phyloP scores from a whole-genome alignment of 1,140 invertebrate genomes.

The Caerostris extrusa region DNA sequence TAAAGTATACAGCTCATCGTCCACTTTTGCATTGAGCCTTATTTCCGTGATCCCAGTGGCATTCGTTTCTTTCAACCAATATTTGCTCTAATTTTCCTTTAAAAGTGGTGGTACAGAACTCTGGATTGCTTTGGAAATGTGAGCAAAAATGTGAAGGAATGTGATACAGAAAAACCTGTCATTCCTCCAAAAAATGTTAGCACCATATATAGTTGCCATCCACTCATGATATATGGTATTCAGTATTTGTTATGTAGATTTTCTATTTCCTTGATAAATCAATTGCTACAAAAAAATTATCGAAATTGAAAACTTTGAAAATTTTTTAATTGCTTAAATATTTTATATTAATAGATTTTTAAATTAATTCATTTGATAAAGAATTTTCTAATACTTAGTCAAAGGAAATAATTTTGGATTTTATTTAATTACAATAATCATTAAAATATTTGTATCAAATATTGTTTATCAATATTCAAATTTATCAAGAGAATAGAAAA shows the following conservation, averaged over 20 bases:
- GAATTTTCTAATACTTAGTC: not conserved
- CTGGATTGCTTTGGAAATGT: conserved; percentile 23
- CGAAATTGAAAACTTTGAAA: not conserved
- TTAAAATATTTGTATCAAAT: not conserved
- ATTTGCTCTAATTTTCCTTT: conserved; percentile 38
- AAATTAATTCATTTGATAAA: not conserved
- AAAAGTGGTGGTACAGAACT: not conserved
- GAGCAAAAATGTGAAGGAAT: conserved; percentile 73
- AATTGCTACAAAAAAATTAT: not conserved
- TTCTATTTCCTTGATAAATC: conserved; percentile 69
- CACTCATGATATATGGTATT: conserved; percentile 65
- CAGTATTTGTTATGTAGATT: conserved; percentile 68
- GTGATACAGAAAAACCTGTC: conserved; percentile 74
- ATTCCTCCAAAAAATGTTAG: conserved; percentile 69
- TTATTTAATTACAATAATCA: no score
- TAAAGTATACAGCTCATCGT: conserved; percentile 4
- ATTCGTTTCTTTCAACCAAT: conserved; percentile 18
- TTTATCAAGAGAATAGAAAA: conserved; percentile 65
- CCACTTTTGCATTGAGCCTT: conserved; percentile 17
- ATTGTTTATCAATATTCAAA: not conserved
- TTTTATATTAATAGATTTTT: not conserved
- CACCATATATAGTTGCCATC: conserved; percentile 72
- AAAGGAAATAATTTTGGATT: not conserved
- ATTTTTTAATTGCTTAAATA: not conserved
- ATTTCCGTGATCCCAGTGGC: conserved; percentile 47